Evolutionary conservation across 2,888 invertebrate species (phyloP).

Genomic region (Diadegma fenestrale): DNA sequence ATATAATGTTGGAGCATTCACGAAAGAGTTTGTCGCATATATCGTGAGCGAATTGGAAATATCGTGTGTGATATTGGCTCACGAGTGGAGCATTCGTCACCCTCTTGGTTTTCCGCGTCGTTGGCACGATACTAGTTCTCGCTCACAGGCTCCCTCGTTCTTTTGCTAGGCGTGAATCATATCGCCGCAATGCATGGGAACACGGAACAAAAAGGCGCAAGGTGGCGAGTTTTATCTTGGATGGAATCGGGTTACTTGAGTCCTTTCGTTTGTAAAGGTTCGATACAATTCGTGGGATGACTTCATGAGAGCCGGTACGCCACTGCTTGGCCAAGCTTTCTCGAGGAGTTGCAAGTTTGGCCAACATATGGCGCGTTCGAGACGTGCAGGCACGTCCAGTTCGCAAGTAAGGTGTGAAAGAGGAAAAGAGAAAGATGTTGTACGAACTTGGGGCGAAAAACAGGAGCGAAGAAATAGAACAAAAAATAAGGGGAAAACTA

Average conservation of each 20-base stretch:
- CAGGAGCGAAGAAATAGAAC: constrained; percentile 61
- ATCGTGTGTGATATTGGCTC: constrained; percentile 48
- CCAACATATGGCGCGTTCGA: constrained; percentile 67
- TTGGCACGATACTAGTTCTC: not conserved
- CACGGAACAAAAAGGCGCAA: constrained; percentile 4
- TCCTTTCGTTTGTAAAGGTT: constrained; percentile 8
- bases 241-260: not conserved
- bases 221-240: not conserved
- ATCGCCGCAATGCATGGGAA: not conserved
- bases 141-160: not conserved
- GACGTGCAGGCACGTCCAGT: constrained; percentile 61
- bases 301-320: constrained; percentile 45
- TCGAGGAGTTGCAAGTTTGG: constrained; percentile 67
- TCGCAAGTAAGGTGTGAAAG: constrained; percentile 50
- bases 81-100: constrained; percentile 52
- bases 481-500: constrained; percentile 45
- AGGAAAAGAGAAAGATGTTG: constrained; percentile 14
- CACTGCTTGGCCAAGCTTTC: constrained; percentile 40
- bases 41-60: constrained; percentile 39
- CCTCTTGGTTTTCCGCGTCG: constrained; percentile 44
- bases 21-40: constrained; percentile 33
- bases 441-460: constrained; percentile 35
- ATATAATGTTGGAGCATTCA: not conserved
- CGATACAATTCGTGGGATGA: constrained; percentile 9
- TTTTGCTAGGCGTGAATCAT: constrained; percentile 23